A percentile compares a stretch with the other conserved stretches of the same genome.
These are phyloP conservation scores for Cydia pomonella DNA, from an alignment of 1,140 invertebrate genomes.

Conservation along the genomic window DNA sequence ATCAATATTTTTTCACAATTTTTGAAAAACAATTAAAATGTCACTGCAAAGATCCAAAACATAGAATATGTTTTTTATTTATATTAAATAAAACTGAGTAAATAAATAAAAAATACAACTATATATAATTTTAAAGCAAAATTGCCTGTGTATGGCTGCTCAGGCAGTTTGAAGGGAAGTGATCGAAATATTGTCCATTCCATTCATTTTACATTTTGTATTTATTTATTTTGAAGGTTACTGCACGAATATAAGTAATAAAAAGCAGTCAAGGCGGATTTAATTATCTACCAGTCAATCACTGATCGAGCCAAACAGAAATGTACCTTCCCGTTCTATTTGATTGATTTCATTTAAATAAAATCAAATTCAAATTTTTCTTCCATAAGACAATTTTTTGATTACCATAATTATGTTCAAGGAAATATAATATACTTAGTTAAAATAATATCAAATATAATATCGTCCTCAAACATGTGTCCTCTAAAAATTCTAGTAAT, in stretches of 20 bases:
- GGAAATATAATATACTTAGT: too few species aligned
- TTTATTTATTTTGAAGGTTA: slow-evolving; percentile 20
- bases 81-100: neutral
- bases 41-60: neutral
- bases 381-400: too few species aligned
- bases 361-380: too few species aligned
- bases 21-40: neutral
- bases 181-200: slow-evolving; percentile 43
- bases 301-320: too few species aligned
- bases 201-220: slow-evolving; percentile 36
- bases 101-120: neutral
- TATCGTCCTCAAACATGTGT: neutral
- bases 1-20: neutral
- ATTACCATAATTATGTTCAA: too few species aligned
- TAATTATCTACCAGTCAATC: too few species aligned
- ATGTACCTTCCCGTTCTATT: too few species aligned
- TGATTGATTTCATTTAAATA: too few species aligned
- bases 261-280: too few species aligned
- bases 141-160: slow-evolving; percentile 62
- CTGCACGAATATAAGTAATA: neutral
- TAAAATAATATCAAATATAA: neutral
- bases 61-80: neutral
- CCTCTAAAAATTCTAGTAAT: neutral
- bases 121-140: neutral
- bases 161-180: slow-evolving; percentile 40